Evolutionary conservation across 2,888 invertebrate species (phyloP), one percentile per base, ranked within the genome.

Genomic region (Troides oblongomaculatus): DNA sequence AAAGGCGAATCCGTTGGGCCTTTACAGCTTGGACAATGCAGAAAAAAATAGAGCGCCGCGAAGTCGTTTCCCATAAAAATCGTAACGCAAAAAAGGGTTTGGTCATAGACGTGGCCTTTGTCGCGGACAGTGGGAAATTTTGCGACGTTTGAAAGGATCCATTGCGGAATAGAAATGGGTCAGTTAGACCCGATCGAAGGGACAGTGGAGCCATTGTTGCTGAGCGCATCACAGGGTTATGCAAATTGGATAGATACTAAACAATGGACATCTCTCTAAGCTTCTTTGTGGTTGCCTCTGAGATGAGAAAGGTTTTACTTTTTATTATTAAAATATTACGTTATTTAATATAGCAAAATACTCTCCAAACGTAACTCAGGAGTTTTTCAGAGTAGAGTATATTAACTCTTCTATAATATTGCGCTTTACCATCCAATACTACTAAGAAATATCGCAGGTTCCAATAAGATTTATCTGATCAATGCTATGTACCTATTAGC

Each of bases 31-130:
- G 91, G 91, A 91, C 92, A 92, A 92, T 89, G 92, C 91, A 90
- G 30, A 30, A 92, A 92, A 92, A 50, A 90, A 88, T 90, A 79
- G 91, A 91, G 90, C 90, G 86, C 84, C 86, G 39, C 84, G 84
- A 86, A 85, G 81, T 81, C 83, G 81, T 86, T 91, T 91, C 91
- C 90, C 91, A 91, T 90, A 90, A 91, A 89, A 90, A 87, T 85
- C 78, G 83, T 85, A 86, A 73, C 86, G 82, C 83, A 78, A 82
- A 88, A 39, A 89, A 86, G 88, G 88, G 87, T 88, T 84, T 86
- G 85, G 87, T 83, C 86, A 85, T 84, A 85, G 79, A 78, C 68
- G 50, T 25, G 70, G 62, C 77, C 81, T 82, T 92, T 91, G 91
- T 90, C 84, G 73, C 75, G 86, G 85, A 72, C 89, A 92, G 91